Conservation (phyloP, 2,113 vertebrate genomes). For the Megalops atlanticus region DNA sequence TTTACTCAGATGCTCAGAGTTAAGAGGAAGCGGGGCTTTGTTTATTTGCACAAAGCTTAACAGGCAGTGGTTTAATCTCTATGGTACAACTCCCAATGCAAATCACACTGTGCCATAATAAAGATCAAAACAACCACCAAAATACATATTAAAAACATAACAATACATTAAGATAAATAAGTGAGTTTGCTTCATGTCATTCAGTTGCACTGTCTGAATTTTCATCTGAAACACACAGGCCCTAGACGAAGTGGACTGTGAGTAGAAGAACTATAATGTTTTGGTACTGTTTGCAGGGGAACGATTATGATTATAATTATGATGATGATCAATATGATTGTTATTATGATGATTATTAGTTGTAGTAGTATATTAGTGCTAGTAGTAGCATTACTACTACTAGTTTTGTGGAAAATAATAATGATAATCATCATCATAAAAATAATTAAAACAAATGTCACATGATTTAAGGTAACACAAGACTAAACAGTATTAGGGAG, state of each 20-base stretch:
- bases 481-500: background rate
- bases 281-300: too few relatives aligned
- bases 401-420: background rate
- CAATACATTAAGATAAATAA: background rate
- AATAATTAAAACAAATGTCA: too few relatives aligned
- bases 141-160: background rate
- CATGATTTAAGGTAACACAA: too few relatives aligned
- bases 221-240: background rate
- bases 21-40: conserved; percentile 59
- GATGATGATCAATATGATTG: too few relatives aligned
- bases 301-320: too few relatives aligned
- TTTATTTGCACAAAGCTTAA: conserved; percentile 63
- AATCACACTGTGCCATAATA: background rate
- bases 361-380: too few relatives aligned
- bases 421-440: too few relatives aligned
- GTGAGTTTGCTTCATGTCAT: background rate
- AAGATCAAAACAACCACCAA: background rate
- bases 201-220: background rate
- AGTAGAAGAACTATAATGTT: too few relatives aligned
- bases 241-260: conserved; percentile 11
- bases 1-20: conserved; percentile 69
- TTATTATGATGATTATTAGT: too few relatives aligned
- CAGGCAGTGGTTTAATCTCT: conserved; percentile 41
- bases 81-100: conserved; percentile 23
- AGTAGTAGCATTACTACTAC: background rate